Evolutionary conservation across 1,140 invertebrate species (phyloP).

Genomic region (Leptinotarsa defecta): DNA sequence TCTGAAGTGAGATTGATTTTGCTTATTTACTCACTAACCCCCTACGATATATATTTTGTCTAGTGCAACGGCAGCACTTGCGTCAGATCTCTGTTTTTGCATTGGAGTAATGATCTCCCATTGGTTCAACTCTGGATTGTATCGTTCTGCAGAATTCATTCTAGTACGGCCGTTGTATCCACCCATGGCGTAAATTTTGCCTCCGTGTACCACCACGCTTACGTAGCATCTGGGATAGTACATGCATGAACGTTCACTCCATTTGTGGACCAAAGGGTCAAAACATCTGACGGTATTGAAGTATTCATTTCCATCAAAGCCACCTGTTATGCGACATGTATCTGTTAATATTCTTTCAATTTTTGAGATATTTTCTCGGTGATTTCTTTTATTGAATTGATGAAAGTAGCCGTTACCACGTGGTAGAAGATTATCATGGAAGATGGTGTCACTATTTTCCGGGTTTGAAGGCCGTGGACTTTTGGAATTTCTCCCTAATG

Average conservation of each 20-base stretch:
- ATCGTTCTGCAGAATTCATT: conserved; percentile 74
- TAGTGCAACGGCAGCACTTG: conserved; percentile 68
- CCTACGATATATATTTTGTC: conserved; percentile 73
- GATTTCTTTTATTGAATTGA: too few species aligned
- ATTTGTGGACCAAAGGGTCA: conserved; percentile 66
- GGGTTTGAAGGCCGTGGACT: too few species aligned
- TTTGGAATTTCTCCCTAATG: too few species aligned
- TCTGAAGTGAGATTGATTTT: neutral
- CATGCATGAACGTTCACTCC: conserved; percentile 75
- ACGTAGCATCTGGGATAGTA: conserved; percentile 76
- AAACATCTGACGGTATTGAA: conserved; percentile 73
- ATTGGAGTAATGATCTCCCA: conserved; percentile 85
- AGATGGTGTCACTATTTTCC: too few species aligned
- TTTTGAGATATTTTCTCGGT: too few species aligned
- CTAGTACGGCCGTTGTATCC: conserved; percentile 85
- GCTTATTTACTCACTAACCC: conserved; percentile 44
- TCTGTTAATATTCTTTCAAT: too few species aligned
- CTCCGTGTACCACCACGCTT: conserved; percentile 71
- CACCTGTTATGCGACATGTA: conserved; percentile 58
- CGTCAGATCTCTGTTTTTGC: conserved; percentile 80
- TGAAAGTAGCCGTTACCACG: too few species aligned
- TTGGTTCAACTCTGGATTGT: conserved; percentile 72
- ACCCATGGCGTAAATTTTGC: conserved; percentile 82
- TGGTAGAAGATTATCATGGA: too few species aligned
- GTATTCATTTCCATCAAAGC: conserved; percentile 74